phyloP scores from a whole-genome alignment of 2,797 vertebrate species.

The Borostomias antarcticus region DNA sequence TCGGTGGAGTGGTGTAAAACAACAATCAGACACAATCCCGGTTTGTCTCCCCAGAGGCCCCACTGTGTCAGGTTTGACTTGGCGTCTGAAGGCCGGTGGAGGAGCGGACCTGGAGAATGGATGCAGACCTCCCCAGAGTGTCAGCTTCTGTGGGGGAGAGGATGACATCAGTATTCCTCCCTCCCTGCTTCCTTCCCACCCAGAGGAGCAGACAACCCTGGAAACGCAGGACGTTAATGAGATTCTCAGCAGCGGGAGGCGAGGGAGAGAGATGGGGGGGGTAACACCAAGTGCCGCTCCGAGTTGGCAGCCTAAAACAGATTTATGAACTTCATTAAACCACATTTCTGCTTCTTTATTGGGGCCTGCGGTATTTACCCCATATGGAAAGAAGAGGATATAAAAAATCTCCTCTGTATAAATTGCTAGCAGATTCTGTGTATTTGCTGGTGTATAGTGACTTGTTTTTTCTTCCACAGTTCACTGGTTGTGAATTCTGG shows the following conservation, averaged over 20 bases:
- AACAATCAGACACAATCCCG: constrained; percentile 50
- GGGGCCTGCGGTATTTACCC: constrained; percentile 70
- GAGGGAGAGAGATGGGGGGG: constrained; percentile 9
- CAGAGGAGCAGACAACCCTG: constrained; percentile 60
- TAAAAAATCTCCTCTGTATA: constrained; percentile 55
- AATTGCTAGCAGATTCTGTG: constrained; percentile 67
- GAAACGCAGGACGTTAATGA: constrained; percentile 74
- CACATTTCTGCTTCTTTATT: constrained; percentile 77
- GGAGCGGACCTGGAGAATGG: constrained; percentile 26
- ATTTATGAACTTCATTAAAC: constrained; percentile 83
- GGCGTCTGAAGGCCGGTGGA: constrained; percentile 28
- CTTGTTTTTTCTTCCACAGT: constrained; percentile 42
- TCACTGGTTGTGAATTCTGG: constrained; percentile 38
- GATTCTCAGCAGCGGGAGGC: constrained; percentile 57
- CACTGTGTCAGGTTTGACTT: constrained; percentile 20
- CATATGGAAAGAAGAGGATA: constrained; percentile 52
- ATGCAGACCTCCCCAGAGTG: constrained; percentile 38
- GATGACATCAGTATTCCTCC: constrained; percentile 64
- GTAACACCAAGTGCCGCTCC: constrained; percentile 58
- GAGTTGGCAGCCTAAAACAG: constrained; percentile 77
- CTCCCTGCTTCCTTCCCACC: too few species aligned
- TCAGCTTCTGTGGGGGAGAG: constrained; percentile 52
- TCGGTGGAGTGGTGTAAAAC: constrained; percentile 60
- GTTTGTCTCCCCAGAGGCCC: background rate
- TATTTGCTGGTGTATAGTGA: constrained; percentile 36